Conservation (phyloP, 2,797 vertebrate genomes). For the Channa striata region DNA sequence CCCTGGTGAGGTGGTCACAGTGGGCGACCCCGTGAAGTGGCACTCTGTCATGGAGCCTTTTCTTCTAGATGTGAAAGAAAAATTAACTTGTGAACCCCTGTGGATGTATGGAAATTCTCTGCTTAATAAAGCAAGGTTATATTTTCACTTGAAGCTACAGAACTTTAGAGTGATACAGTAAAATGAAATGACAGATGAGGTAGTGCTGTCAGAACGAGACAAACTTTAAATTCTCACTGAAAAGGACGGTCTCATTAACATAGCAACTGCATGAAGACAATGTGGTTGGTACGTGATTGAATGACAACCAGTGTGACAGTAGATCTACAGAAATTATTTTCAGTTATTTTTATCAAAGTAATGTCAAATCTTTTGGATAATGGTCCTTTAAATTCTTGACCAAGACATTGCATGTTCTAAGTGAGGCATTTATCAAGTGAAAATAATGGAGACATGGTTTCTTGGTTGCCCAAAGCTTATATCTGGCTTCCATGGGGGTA, state of each 20-base stretch:
- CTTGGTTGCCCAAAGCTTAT: no score
- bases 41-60: constrained; percentile 34
- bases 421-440: no score
- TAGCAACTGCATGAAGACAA: no score
- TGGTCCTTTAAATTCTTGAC: no score
- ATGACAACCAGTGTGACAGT: no score
- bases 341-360: no score
- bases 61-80: constrained; percentile 12
- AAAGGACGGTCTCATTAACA: not conserved
- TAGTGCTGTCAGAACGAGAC: not conserved
- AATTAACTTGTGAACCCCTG: constrained; percentile 35
- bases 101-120: constrained; percentile 4
- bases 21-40: constrained; percentile 42
- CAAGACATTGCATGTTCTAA: no score
- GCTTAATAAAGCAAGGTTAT: constrained; percentile 7
- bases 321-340: no score
- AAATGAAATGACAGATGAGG: not conserved
- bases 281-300: no score
- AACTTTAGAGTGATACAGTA: not conserved
- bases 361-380: no score
- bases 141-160: constrained; percentile 17
- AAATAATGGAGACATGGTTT: no score
- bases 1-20: constrained; percentile 33
- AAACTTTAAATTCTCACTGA: not conserved
- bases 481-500: no score